Evolutionary conservation across 2,797 vertebrate species (phyloP).

Genomic region (Danio jaintianensis): DNA sequence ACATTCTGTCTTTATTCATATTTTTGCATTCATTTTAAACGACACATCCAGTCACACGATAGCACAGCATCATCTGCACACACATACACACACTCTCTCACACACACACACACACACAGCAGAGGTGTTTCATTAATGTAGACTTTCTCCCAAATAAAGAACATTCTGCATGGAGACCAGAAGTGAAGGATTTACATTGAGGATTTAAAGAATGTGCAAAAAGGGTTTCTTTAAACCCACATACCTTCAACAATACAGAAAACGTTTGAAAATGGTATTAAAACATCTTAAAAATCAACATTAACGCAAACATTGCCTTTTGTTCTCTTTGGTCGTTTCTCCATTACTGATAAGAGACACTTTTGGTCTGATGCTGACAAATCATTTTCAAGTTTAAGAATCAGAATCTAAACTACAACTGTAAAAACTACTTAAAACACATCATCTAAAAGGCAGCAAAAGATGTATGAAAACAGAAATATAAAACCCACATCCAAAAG

Average conservation of each 20-base stretch:
- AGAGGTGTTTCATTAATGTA: constrained; percentile 39
- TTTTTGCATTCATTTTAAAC: constrained; percentile 35
- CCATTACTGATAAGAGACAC: constrained; percentile 18
- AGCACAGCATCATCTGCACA: constrained; percentile 17
- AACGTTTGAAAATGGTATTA: background rate
- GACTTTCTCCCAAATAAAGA: constrained; percentile 15
- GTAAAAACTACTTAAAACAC: constrained; percentile 34
- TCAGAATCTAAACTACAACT: constrained; percentile 18
- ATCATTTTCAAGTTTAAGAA: background rate
- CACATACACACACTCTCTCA: background rate
- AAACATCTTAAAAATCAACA: background rate
- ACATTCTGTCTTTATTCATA: constrained; percentile 44
- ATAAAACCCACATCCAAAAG: constrained; percentile 60
- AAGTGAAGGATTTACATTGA: constrained; percentile 1
- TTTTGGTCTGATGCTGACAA: constrained; percentile 47
- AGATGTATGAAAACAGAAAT: constrained; percentile 40
- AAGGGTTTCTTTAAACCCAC: constrained; percentile 24
- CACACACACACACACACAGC: constrained; percentile 6
- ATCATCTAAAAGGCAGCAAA: constrained; percentile 51
- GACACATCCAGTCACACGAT: constrained; percentile 23
- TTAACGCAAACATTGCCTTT: background rate
- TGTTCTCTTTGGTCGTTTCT: constrained; percentile 21
- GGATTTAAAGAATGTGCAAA: constrained; percentile 47
- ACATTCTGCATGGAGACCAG: constrained; percentile 40
- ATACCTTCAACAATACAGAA: constrained; percentile 1